Percentiles rank a stretch among this genome's conserved stretches.
Evolutionary conservation across 2,888 invertebrate genomes (phyloP).

Genomic region (Loripinus fragilis): DNA sequence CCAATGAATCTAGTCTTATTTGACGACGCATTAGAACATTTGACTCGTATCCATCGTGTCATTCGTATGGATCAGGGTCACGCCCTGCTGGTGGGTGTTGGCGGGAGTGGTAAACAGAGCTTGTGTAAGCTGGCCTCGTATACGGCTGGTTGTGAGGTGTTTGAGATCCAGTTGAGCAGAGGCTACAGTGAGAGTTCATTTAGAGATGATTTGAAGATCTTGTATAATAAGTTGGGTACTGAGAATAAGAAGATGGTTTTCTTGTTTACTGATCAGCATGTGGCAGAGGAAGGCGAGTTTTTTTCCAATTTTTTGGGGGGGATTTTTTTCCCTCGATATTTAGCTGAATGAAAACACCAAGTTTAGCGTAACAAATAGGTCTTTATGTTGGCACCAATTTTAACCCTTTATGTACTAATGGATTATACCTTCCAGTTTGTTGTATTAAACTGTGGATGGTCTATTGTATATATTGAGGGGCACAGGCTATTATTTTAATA

Average conservation of each 20-base stretch:
- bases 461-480: no score
- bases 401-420: no score
- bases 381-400: no score
- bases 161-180: conserved; percentile 92
- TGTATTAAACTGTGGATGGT: no score
- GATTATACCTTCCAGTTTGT: no score
- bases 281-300: conserved; percentile 84
- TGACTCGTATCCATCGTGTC: conserved; percentile 93
- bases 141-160: conserved; percentile 92
- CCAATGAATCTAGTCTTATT: conserved; percentile 93
- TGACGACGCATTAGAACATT: conserved; percentile 95
- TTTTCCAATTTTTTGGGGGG: no score
- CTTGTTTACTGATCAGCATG: conserved; percentile 92
- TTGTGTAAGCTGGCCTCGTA: conserved; percentile 91
- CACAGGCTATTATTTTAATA: no score
- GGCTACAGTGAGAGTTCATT: conserved; percentile 93
- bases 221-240: conserved; percentile 91
- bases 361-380: no score
- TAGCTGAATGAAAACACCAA: no score
- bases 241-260: conserved; percentile 92
- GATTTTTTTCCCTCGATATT: no score
- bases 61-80: conserved; percentile 93
- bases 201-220: conserved; percentile 92
- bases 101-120: conserved; percentile 94
- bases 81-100: conserved; percentile 93